These are phyloP conservation scores for Brenthis hecate DNA, from an alignment of 2,888 invertebrate species.

Conservation along the genomic window DNA sequence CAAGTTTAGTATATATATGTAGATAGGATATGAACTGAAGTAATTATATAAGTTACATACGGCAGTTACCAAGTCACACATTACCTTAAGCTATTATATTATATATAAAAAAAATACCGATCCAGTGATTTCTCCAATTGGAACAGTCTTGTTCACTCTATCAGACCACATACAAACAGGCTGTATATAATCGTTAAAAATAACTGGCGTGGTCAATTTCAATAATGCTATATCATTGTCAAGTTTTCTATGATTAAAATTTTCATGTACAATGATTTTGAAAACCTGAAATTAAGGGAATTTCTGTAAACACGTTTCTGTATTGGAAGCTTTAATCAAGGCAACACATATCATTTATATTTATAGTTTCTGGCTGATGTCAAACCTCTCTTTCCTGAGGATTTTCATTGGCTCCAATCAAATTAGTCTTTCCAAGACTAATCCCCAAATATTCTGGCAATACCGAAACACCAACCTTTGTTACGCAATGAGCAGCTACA, in stretches of 20 bases:
- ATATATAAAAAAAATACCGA: constrained; percentile 1
- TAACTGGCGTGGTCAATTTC: constrained; percentile 51
- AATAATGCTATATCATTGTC: constrained; percentile 58
- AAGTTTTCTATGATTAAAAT: constrained; percentile 41
- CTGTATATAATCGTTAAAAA: constrained; percentile 54
- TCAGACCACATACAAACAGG: constrained; percentile 58
- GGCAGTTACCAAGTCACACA: too few relatives aligned
- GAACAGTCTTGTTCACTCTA: constrained; percentile 5
- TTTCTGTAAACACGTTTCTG: neutral
- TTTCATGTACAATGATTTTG: constrained; percentile 49
- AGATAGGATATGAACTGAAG: too few relatives aligned
- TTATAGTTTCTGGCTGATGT: neutral
- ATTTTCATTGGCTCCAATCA: neutral
- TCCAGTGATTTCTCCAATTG: neutral
- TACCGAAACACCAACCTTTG: neutral
- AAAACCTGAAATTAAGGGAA: constrained; percentile 46
- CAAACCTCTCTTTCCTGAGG: neutral
- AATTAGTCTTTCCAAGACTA: neutral
- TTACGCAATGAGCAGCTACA: constrained; percentile 17
- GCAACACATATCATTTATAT: neutral
- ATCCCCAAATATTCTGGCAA: neutral
- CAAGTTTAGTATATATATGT: too few relatives aligned
- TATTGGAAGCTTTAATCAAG: neutral
- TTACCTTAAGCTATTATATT: too few relatives aligned
- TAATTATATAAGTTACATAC: too few relatives aligned